Conservation (phyloP, 2,797 vertebrate genomes). For the Chiloscyllium punctatum region DNA sequence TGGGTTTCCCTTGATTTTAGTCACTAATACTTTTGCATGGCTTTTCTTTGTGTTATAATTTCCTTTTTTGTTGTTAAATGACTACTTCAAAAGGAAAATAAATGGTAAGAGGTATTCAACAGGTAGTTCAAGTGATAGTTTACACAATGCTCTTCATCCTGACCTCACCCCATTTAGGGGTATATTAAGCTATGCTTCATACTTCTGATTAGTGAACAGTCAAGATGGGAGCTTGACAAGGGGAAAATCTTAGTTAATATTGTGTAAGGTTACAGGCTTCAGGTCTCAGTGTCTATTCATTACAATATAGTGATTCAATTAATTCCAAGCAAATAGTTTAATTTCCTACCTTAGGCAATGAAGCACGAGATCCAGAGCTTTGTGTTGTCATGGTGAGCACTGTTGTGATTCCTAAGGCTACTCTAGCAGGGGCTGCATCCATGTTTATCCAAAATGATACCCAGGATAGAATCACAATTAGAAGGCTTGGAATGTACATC, state of each 20-base stretch:
- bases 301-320: background rate
- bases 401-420: slow-evolving; percentile 90
- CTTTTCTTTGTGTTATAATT: background rate
- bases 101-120: background rate
- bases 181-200: background rate
- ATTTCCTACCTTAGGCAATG: slow-evolving; percentile 78
- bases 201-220: background rate
- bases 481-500: slow-evolving; percentile 93
- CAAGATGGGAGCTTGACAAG: background rate
- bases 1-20: too few species aligned
- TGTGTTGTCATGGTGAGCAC: slow-evolving; percentile 97
- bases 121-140: background rate
- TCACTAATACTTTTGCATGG: too few species aligned
- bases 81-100: background rate
- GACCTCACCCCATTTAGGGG: background rate
- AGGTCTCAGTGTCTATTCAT: background rate
- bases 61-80: background rate
- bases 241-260: background rate
- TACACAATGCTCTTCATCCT: background rate
- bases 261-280: too few species aligned
- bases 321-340: background rate
- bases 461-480: slow-evolving; percentile 95
- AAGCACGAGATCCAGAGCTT: slow-evolving; percentile 89
- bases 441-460: slow-evolving; percentile 98
- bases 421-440: slow-evolving; percentile 90